Evolutionary conservation across 2,888 invertebrate genomes (phyloP).

Genomic region (Parasteatoda lunata): DNA sequence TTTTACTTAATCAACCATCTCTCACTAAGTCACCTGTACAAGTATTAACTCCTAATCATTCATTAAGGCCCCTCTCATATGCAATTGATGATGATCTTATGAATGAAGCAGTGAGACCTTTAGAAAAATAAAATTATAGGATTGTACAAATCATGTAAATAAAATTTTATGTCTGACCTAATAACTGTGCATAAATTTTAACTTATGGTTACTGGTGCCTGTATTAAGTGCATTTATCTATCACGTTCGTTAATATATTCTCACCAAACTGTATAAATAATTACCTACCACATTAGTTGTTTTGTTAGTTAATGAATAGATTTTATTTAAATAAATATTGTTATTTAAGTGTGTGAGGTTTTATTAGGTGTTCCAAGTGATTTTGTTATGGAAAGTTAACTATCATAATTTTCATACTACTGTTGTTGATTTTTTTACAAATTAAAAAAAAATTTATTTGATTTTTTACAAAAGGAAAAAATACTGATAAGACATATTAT

Average conservation of each 20-base stretch:
- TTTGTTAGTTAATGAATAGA: slow-evolving; percentile 26
- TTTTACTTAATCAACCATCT: slow-evolving; percentile 74
- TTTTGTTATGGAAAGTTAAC: no score
- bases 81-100: slow-evolving; percentile 92
- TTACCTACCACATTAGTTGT: slow-evolving; percentile 31
- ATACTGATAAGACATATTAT: no score
- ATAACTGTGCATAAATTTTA: slow-evolving; percentile 34
- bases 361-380: not conserved
- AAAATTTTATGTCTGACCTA: slow-evolving; percentile 17
- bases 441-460: no score
- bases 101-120: slow-evolving; percentile 88
- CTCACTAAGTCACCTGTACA: slow-evolving; percentile 70
- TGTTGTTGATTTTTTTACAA: no score
- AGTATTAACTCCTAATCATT: slow-evolving; percentile 79
- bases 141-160: not conserved
- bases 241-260: slow-evolving; percentile 37
- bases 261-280: slow-evolving; percentile 12
- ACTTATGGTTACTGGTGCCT: slow-evolving; percentile 59
- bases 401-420: no score
- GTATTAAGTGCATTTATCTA: slow-evolving; percentile 66
- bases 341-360: slow-evolving; percentile 40
- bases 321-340: not conserved
- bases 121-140: slow-evolving; percentile 77
- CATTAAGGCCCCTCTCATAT: slow-evolving; percentile 79
- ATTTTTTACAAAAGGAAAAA: no score